These are phyloP conservation scores for Electrona antarctica DNA, from an alignment of 2,113 vertebrate genomes.

Conservation along the genomic window DNA sequence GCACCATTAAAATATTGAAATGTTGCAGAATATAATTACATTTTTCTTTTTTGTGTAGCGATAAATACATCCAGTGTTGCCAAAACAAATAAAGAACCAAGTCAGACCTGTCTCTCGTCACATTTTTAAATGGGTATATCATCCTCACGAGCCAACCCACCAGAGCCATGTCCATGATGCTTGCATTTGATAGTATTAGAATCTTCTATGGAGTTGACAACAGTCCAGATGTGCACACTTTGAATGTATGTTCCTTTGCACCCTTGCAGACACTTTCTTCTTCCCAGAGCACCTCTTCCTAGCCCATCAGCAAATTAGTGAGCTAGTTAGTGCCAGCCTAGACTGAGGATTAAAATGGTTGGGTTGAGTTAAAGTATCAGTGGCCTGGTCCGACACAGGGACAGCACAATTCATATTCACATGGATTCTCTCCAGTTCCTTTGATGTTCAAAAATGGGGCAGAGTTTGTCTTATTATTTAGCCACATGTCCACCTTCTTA, in stretches of 20 bases:
- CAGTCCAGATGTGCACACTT: background rate
- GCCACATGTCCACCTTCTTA: constrained; percentile 11
- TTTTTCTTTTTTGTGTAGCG: constrained; percentile 38
- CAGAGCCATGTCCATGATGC: background rate
- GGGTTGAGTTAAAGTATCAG: constrained; percentile 21
- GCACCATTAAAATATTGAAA: background rate
- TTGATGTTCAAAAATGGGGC: background rate
- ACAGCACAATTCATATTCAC: constrained; percentile 1
- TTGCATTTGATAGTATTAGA: background rate
- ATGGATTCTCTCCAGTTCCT: constrained; percentile 1
- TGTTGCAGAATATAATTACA: constrained; percentile 6
- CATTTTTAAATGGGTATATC: no score
- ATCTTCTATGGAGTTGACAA: background rate
- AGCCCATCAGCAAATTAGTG: constrained; percentile 23
- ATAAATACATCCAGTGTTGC: constrained; percentile 27
- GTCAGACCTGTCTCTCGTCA: constrained; percentile 12
- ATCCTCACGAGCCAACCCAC: no score
- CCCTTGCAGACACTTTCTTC: constrained; percentile 1
- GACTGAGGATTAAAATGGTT: constrained; percentile 16
- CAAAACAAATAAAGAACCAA: constrained; percentile 11
- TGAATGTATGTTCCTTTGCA: constrained; percentile 3
- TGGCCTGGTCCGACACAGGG: background rate
- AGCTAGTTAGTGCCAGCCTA: background rate
- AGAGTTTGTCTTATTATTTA: no score
- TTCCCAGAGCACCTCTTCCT: constrained; percentile 32